phyloP scores from a whole-genome alignment of 2,797 vertebrate species.

The Platyrinchus mystaceus region DNA sequence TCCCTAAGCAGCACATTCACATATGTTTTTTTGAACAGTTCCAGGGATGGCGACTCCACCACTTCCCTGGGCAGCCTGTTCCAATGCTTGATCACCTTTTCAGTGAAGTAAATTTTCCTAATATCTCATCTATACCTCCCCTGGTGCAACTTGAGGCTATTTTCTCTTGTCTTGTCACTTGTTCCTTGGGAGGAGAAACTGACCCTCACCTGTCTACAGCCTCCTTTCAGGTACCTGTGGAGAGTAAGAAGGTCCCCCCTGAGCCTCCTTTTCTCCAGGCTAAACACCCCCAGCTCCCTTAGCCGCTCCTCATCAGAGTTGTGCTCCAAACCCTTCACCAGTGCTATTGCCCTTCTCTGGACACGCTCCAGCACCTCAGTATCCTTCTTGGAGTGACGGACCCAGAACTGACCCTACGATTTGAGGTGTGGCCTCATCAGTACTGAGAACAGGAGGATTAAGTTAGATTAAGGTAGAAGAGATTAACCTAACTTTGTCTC shows the following conservation, averaged over 20 bases:
- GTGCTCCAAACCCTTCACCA: neutral
- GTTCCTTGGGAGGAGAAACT: neutral
- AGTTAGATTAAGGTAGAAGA: neutral
- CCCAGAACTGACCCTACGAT: neutral
- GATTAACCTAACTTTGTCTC: neutral
- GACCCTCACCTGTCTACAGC: neutral
- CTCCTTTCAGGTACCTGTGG: neutral
- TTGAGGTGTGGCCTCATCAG: accelerated
- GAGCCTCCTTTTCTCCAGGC: neutral
- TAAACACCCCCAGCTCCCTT: neutral
- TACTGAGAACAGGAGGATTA: neutral
- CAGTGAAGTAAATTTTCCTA: neutral
- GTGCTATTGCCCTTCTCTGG: neutral
- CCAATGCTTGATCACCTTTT: neutral
- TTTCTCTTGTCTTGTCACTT: neutral
- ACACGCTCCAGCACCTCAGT: neutral
- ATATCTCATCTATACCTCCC: neutral
- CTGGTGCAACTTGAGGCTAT: neutral
- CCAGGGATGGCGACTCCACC: neutral
- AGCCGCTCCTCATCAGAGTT: neutral
- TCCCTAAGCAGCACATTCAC: neutral
- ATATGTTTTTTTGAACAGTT: neutral
- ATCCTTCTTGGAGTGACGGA: neutral
- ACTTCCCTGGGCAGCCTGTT: neutral
- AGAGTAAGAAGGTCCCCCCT: neutral